Conservation (phyloP, 2,888 invertebrate genomes). For the Synanthedon tipuliformis region DNA sequence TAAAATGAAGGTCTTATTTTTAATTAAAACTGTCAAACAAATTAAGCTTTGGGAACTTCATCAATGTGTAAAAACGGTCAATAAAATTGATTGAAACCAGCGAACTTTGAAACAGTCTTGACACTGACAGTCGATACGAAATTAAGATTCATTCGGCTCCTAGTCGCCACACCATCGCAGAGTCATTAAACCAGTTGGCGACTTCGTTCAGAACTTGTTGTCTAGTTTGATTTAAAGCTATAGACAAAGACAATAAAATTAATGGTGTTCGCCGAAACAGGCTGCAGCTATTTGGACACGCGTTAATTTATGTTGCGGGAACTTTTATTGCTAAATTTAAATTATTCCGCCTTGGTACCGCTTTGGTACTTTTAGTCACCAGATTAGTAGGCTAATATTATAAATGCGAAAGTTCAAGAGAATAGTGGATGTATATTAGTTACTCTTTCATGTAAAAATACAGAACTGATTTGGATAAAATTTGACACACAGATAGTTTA, state of each 20-base stretch:
- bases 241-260: conserved; percentile 21
- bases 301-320: conserved; percentile 11
- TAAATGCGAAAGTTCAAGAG: too few species aligned
- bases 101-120: conserved; percentile 10
- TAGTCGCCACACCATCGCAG: conserved; percentile 20
- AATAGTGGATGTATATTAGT: too few species aligned
- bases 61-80: too few species aligned
- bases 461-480: too few species aligned
- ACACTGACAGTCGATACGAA: conserved; percentile 14
- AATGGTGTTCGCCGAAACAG: conserved; percentile 21
- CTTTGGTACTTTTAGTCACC: not conserved
- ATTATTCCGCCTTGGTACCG: conserved; percentile 1
- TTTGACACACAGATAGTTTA: too few species aligned
- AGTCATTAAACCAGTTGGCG: conserved; percentile 39
- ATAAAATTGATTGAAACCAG: conserved; percentile 17
- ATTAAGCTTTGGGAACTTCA: too few species aligned
- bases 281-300: not conserved
- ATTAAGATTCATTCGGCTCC: conserved; percentile 40
- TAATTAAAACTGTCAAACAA: too few species aligned
- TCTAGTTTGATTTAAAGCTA: conserved; percentile 30
- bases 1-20: too few species aligned
- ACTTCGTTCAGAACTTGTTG: conserved; percentile 11
- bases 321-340: conserved; percentile 10
- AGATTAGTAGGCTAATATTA: too few species aligned
- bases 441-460: too few species aligned